Percentiles rank a stretch among this genome's conserved stretches.
Evolutionary conservation across 2,888 invertebrate species (phyloP).

Genomic region (Leuctra nigra): DNA sequence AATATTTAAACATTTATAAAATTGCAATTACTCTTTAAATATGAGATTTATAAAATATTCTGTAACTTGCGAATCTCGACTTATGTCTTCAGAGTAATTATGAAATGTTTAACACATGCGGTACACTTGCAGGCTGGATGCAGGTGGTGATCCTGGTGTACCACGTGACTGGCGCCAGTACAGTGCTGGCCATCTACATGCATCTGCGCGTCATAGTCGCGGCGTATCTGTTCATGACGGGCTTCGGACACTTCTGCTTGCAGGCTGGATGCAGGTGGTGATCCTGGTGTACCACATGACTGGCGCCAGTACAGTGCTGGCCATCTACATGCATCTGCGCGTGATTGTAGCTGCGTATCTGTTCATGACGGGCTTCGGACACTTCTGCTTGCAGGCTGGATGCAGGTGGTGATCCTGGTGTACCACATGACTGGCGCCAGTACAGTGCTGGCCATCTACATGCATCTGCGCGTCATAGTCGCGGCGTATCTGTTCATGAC

Average conservation of each 20-base stretch:
- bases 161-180: constrained; percentile 90
- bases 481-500: constrained; percentile 88
- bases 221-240: constrained; percentile 85
- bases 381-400: constrained; percentile 59
- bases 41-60: too few relatives aligned
- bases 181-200: constrained; percentile 86
- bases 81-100: too few relatives aligned
- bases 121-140: constrained; percentile 88
- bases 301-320: constrained; percentile 76
- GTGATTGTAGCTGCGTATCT: constrained; percentile 84
- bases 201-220: constrained; percentile 83
- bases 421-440: constrained; percentile 94
- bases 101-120: too few relatives aligned
- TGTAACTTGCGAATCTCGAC: too few relatives aligned
- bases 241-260: constrained; percentile 65
- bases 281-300: constrained; percentile 71
- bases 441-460: constrained; percentile 50
- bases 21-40: too few relatives aligned
- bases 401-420: constrained; percentile 37
- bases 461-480: constrained; percentile 63
- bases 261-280: constrained; percentile 58
- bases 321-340: constrained; percentile 43
- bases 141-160: constrained; percentile 89
- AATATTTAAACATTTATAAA: too few relatives aligned
- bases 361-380: constrained; percentile 88